These are phyloP conservation scores for Pipa parva DNA, from an alignment of 2,113 vertebrate species.

Conservation along the genomic window DNA sequence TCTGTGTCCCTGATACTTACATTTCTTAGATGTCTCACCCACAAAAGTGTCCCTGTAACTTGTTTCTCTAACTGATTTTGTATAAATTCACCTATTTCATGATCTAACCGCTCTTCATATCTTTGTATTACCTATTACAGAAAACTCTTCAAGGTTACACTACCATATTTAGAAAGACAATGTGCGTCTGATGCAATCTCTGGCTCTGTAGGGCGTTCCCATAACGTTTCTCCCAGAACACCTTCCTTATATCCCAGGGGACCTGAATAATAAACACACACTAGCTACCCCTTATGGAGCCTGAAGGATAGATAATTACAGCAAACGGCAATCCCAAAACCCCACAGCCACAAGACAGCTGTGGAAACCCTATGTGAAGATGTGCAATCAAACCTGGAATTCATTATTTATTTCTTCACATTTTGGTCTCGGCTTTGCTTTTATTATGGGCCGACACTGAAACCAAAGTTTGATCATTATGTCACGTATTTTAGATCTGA, in stretches of 20 bases:
- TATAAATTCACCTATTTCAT: no score
- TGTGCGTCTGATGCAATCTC: conserved; percentile 33
- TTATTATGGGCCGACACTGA: no score
- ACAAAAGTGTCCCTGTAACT: no score
- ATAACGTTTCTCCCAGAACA: conserved; percentile 28
- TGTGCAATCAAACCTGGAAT: not conserved
- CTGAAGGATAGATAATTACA: conserved; percentile 28
- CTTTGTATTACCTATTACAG: not conserved
- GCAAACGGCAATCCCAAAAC: conserved; percentile 32
- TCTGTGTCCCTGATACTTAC: no score
- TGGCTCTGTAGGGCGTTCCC: conserved; percentile 23
- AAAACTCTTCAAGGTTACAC: not conserved
- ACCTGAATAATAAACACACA: conserved; percentile 25
- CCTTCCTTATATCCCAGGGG: conserved; percentile 26
- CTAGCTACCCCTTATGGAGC: conserved; percentile 15
- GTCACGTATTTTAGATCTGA: no score
- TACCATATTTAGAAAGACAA: conserved; percentile 29
- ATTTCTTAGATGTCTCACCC: no score
- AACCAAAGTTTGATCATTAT: no score
- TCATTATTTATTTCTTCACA: not conserved
- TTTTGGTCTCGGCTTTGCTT: not conserved
- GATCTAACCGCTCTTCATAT: no score
- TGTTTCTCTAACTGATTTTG: no score
- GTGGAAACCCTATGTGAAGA: not conserved
- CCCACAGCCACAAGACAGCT: conserved; percentile 29